Evolutionary conservation across 2,797 vertebrate genomes (phyloP).

Genomic region (Rhynchotus rufescens): DNA sequence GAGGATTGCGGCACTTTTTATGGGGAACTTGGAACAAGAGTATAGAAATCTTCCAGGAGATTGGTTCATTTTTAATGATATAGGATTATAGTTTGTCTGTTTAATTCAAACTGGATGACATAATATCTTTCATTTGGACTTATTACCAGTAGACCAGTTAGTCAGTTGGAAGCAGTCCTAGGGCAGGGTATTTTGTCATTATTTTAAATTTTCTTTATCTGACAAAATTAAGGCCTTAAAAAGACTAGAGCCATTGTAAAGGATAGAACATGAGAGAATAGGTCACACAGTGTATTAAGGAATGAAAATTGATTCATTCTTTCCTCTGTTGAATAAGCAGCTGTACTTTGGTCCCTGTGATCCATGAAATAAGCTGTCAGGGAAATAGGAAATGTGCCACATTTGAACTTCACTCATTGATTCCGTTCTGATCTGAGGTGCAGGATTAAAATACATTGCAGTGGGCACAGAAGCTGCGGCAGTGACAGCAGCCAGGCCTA

Average conservation of each 20-base stretch:
- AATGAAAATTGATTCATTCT: conserved; percentile 83
- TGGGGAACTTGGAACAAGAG: background rate
- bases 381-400: conserved; percentile 82
- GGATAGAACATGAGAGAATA: conserved; percentile 64
- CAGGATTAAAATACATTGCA: conserved; percentile 77
- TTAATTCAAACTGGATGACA: conserved; percentile 75
- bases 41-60: conserved; percentile 39
- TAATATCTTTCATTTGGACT: conserved; percentile 76
- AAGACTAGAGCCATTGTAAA: conserved; percentile 70
- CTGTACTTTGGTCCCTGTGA: conserved; percentile 83
- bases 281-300: conserved; percentile 81
- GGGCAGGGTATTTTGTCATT: conserved; percentile 76
- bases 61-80: conserved; percentile 75
- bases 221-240: conserved; percentile 80
- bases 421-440: conserved; percentile 73
- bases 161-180: conserved; percentile 78
- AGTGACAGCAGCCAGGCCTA: background rate
- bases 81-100: conserved; percentile 59
- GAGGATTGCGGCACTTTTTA: background rate
- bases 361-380: conserved; percentile 90
- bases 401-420: conserved; percentile 78
- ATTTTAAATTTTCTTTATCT: conserved; percentile 80
- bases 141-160: conserved; percentile 76
- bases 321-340: conserved; percentile 83
- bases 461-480: background rate